Base-by-base conservation (phyloP, 92 coral and sea anemone species). In the Palythoa grandiflora region DNA sequence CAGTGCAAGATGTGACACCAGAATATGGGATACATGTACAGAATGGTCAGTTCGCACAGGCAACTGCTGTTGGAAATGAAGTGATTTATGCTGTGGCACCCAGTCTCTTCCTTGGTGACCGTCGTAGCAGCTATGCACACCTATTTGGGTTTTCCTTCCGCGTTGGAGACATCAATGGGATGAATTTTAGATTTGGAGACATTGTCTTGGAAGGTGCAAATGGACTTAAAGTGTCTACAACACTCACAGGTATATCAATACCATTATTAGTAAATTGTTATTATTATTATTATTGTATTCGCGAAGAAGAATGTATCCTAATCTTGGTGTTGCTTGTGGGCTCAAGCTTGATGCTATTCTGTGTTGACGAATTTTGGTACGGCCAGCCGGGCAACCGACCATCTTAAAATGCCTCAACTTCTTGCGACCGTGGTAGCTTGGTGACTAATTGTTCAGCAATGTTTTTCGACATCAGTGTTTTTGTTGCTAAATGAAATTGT, bases 91-190 rank as follows among this genome's bases (percentile, higher is more conserved):
- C 95, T 83, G 83, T 88, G 86, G 99, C 99, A 1, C 96, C 99
- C 13, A 90, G 83, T 47, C 88, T 90, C 2, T 96, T 91, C 83
- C 91, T 89, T 61, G 94, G 96, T 39, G 84, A 92, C 84, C 87
- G 87, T 44, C 94, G 99, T 35, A 96, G 99, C 63, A 95, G 98
- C 76, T 96, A 96, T 65, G 96, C 96, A 60, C 96, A 95, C 53
- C 85, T 93, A 57, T 90, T 96, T 83, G 96, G 98, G 11, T 96
- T 96, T 86, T 91, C 88, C 11, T 96, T 95, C 89, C 95, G 94
- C 50, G 99, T 96, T 53, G 99, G 95, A 35, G 59, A 96, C 61
- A 91, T 92, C 2, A 92, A 91, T 20, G 96, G 95, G 47, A 93
- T 93, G 80, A 93, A 93, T 84, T 95, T 95, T 47, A 89, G 81